phyloP scores from a whole-genome alignment of 2,888 invertebrate species.

The Lycaena phlaeas region DNA sequence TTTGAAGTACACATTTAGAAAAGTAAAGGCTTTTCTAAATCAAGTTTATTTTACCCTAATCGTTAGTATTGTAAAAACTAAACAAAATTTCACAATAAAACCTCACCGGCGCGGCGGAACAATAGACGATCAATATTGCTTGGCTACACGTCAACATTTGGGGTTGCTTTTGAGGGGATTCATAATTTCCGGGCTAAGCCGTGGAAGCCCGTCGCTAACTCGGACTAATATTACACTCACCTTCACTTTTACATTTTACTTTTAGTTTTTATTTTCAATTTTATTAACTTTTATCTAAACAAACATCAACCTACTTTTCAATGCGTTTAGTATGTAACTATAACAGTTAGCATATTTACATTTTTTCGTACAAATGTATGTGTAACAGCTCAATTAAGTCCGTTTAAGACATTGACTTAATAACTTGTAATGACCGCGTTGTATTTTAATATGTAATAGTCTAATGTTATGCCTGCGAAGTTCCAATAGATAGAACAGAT shows the following conservation, averaged over 20 bases:
- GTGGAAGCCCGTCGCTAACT: slow-evolving; percentile 35
- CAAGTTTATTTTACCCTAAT: too few relatives aligned
- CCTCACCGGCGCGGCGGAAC: not conserved
- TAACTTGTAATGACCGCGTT: too few relatives aligned
- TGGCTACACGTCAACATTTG: slow-evolving; percentile 47
- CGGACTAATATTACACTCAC: slow-evolving; percentile 23
- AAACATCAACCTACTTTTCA: not conserved
- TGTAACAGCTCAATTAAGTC: too few relatives aligned
- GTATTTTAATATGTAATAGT: too few relatives aligned
- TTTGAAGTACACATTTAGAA: too few relatives aligned
- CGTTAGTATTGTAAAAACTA: too few relatives aligned
- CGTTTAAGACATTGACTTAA: too few relatives aligned
- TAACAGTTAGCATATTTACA: not conserved
- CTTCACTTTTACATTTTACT: slow-evolving; percentile 9
- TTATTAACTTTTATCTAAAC: slow-evolving; percentile 5
- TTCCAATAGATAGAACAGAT: too few relatives aligned
- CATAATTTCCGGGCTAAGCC: slow-evolving; percentile 53
- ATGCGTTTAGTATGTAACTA: not conserved
- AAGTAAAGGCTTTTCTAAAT: too few relatives aligned
- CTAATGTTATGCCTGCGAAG: too few relatives aligned
- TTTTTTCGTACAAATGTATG: not conserved
- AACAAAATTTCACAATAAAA: too few relatives aligned
- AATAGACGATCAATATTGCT: slow-evolving; percentile 53
- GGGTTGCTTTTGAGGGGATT: slow-evolving; percentile 41
- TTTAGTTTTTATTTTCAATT: slow-evolving; percentile 7